These are phyloP conservation scores for Thamnophis sirtalis DNA, from an alignment of 2,113 vertebrate species.

Conservation along the genomic window DNA sequence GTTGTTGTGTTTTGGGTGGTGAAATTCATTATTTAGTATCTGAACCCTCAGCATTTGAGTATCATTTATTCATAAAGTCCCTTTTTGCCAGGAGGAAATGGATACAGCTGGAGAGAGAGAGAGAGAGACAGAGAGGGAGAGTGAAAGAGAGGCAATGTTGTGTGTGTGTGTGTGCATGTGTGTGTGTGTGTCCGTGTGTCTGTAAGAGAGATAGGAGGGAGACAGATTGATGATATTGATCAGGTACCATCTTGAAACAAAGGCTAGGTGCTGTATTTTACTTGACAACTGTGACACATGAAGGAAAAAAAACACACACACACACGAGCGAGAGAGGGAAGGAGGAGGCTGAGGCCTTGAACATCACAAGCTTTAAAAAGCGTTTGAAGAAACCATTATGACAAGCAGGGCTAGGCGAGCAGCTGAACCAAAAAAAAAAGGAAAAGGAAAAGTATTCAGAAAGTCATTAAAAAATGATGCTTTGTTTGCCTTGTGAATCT, in stretches of 20 bases:
- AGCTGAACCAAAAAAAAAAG: slow-evolving; percentile 62
- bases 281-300: slow-evolving; percentile 95
- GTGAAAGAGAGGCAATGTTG: not conserved
- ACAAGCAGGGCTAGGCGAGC: slow-evolving; percentile 86
- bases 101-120: slow-evolving; percentile 97
- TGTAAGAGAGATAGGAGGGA: slow-evolving; percentile 71
- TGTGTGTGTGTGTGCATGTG: not conserved
- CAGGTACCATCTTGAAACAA: slow-evolving; percentile 95
- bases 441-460: slow-evolving; percentile 84
- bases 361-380: slow-evolving; percentile 88
- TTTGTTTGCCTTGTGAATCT: slow-evolving; percentile 95
- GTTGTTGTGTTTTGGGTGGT: slow-evolving; percentile 99
- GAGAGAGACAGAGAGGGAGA: slow-evolving; percentile 52
- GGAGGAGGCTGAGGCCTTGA: slow-evolving; percentile 92
- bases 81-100: slow-evolving; percentile 99
- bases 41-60: slow-evolving; percentile 99
- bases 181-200: slow-evolving; percentile 29
- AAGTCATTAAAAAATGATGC: slow-evolving; percentile 96
- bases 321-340: slow-evolving; percentile 75
- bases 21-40: slow-evolving; percentile 99
- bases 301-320: slow-evolving; percentile 79
- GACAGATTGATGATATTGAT: slow-evolving; percentile 98
- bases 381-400: slow-evolving; percentile 94
- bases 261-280: slow-evolving; percentile 89
- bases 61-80: slow-evolving; percentile 99